Evolutionary conservation across 1,140 invertebrate genomes (phyloP).

Genomic region (Diprion similis): DNA sequence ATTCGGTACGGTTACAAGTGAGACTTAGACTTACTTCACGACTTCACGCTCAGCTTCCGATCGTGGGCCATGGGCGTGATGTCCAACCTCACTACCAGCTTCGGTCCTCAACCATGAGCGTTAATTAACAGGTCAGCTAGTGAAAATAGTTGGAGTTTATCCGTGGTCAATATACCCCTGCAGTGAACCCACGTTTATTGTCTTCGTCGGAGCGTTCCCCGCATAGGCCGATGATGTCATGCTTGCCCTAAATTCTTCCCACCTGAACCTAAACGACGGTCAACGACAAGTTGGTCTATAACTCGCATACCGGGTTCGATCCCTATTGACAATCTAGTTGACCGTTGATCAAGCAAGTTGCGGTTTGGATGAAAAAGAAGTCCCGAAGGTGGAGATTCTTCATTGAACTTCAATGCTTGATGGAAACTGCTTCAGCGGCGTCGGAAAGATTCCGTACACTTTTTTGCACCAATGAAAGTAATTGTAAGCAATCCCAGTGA

Average conservation of each 20-base stretch:
- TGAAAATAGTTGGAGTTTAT: not conserved
- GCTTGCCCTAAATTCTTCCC: no score
- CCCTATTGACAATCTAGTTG: no score
- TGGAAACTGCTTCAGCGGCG: not conserved
- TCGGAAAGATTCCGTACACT: constrained; percentile 3
- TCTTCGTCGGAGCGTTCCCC: no score
- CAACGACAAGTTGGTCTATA: no score
- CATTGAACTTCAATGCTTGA: constrained; percentile 5
- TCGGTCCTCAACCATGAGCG: not conserved
- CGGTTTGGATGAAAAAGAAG: not conserved
- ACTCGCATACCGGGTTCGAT: no score
- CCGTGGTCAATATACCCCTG: not conserved
- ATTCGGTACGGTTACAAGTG: not conserved
- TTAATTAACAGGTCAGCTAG: constrained; percentile 2
- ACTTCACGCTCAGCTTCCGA: no score
- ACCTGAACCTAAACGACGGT: no score
- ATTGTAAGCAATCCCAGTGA: constrained; percentile 45
- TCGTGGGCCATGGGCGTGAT: no score
- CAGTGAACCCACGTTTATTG: not conserved
- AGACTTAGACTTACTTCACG: no score
- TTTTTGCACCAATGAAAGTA: constrained; percentile 50
- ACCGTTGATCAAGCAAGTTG: no score
- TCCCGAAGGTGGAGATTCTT: not conserved
- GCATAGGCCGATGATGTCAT: no score
- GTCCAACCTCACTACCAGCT: not conserved